Percentiles rank a stretch among this genome's conserved stretches.
Conservation (phyloP, 2,797 vertebrate genomes). For the Enteromius argenteus region DNA sequence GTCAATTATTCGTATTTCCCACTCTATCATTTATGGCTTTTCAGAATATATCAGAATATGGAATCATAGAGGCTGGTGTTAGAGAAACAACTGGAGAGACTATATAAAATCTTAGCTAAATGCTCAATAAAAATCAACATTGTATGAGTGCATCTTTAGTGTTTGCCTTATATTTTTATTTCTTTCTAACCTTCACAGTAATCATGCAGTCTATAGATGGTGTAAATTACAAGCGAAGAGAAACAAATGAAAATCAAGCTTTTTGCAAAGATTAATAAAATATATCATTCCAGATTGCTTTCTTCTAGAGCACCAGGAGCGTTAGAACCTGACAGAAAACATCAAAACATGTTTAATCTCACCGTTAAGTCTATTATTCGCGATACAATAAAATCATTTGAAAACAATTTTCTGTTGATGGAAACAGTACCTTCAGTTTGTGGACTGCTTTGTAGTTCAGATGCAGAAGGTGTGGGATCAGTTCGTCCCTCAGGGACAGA, state of each 20-base stretch:
- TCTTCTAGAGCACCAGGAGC: constrained; percentile 29
- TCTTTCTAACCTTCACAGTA: constrained; percentile 25
- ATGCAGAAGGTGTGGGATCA: neutral
- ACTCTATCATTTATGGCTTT: constrained; percentile 47
- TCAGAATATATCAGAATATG: neutral
- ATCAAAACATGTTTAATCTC: constrained; percentile 15
- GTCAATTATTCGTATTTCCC: constrained; percentile 45
- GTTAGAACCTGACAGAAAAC: constrained; percentile 13
- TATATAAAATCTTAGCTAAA: neutral
- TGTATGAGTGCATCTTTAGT: neutral
- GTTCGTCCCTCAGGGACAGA: constrained; percentile 42
- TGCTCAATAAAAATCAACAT: constrained; percentile 6
- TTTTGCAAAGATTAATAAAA: neutral
- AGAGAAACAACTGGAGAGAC: neutral
- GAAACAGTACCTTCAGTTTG: constrained; percentile 38
- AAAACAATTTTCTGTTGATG: neutral
- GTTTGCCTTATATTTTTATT: constrained; percentile 18
- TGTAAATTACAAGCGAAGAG: constrained; percentile 5
- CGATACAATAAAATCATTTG: neutral
- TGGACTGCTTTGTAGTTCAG: constrained; percentile 4
- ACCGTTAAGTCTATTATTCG: neutral
- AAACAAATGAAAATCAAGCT: constrained; percentile 40
- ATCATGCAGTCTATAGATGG: constrained; percentile 10
- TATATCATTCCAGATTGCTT: constrained; percentile 14
- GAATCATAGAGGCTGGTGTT: neutral